Evolutionary conservation across 2,888 invertebrate species (phyloP).

Genomic region (Trissolcus brochymenae): DNA sequence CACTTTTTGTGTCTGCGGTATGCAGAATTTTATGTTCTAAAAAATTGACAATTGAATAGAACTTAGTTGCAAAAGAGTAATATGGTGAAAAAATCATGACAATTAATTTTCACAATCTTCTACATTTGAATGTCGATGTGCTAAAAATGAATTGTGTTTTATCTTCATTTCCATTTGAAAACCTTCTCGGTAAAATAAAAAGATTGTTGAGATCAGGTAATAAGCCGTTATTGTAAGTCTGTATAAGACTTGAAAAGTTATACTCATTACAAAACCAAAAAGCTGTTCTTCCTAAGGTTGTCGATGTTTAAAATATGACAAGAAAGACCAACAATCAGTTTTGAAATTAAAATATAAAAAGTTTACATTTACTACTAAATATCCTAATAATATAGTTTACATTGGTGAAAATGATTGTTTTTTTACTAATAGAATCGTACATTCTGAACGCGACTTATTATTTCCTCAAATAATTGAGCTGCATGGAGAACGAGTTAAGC

Average conservation of each 20-base stretch:
- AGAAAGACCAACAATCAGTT: background rate
- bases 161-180: conserved; percentile 32
- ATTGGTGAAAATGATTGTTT: conserved; percentile 5
- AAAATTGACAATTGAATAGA: conserved; percentile 5
- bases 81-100: conserved; percentile 16
- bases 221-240: conserved; percentile 17
- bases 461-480: no score
- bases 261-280: background rate
- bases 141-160: conserved; percentile 16
- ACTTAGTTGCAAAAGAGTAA: conserved; percentile 2
- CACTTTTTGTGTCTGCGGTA: conserved; percentile 30
- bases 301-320: conserved; percentile 5
- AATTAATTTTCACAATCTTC: conserved; percentile 33
- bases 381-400: conserved; percentile 12
- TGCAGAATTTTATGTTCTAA: conserved; percentile 37
- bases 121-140: conserved; percentile 19
- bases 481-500: no score
- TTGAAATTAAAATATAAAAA: conserved; percentile 14
- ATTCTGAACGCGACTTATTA: no score
- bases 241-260: conserved; percentile 5
- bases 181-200: conserved; percentile 24
- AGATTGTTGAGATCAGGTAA: conserved; percentile 19
- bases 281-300: conserved; percentile 2
- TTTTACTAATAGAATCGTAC: no score
- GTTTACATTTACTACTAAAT: conserved; percentile 6